Evolutionary conservation across 2,113 vertebrate species (phyloP).

Genomic region (Oncorhynchus mykiss): DNA sequence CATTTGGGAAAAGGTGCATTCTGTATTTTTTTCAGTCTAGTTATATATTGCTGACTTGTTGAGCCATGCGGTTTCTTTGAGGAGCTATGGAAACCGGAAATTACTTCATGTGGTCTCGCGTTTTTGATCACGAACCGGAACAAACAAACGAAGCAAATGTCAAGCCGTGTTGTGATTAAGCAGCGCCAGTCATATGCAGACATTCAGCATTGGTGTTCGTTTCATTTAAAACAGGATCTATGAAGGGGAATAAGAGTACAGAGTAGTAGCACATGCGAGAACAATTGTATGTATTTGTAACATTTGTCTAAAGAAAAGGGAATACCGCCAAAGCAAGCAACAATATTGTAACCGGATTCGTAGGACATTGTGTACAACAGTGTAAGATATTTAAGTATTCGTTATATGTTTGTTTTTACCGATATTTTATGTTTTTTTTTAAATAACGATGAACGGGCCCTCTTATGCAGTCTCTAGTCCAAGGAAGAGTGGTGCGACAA

Average conservation of each 20-base stretch:
- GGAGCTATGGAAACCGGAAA: constrained; percentile 35
- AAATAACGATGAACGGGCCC: constrained; percentile 32
- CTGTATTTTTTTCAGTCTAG: not conserved
- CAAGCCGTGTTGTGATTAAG: not conserved
- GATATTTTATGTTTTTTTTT: not conserved
- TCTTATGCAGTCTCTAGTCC: not conserved
- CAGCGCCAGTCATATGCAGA: not conserved
- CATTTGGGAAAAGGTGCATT: not conserved
- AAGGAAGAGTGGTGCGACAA: constrained; percentile 29
- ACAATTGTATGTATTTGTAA: not conserved
- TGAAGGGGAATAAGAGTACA: not conserved
- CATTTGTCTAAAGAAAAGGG: not conserved
- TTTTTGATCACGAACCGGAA: constrained; percentile 54
- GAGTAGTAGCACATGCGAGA: not conserved
- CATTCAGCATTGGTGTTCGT: not conserved
- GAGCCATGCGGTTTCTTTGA: not conserved
- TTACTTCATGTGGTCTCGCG: constrained; percentile 18
- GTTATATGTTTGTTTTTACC: not conserved
- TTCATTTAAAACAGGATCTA: not conserved
- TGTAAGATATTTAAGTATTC: not conserved
- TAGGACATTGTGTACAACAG: not conserved
- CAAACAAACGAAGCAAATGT: constrained; percentile 39
- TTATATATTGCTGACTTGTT: not conserved
- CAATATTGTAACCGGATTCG: constrained; percentile 5
- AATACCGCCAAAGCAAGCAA: not conserved